Base-by-base conservation (phyloP, 2,113 vertebrate species). In the Plestiodon gilberti region DNA sequence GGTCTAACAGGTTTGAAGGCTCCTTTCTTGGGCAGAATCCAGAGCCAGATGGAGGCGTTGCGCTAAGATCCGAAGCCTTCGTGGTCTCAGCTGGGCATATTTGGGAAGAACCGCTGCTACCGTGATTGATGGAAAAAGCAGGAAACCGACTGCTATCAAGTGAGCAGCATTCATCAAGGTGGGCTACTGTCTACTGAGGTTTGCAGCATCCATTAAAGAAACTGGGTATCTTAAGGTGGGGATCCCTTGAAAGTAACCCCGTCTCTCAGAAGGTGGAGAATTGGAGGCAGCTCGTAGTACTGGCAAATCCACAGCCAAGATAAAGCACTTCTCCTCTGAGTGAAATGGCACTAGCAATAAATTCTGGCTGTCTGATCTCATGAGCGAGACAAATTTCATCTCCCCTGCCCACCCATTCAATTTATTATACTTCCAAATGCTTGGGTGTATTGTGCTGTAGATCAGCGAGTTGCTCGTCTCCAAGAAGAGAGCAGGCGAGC, bases 341-440 rank as follows among this genome's bases (percentile, higher is more conserved):
- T 89, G 82, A 59, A 22, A 3, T 5, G 0, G 70, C 8, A 1
- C 52, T 48, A 69, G 40, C 83, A 89, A 92, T 78, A 86, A 30
- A 79, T 69, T 80, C 57, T 48, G 40, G 48, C 65, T 83, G 82
- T 85, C 70, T 84, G 70, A 70, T 35, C 33, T 87, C 76, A 81
- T 65, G 64, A 83, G 78, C 67, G 74, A 85, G 88, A 89, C 65
- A 75, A 52, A 90, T 78, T 77, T 87, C 81, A 43, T 59, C 87
- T 93, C 52, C 23, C 33, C 6, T 35, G 25, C 48, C 84, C 64
- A 86, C 17, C 28, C 73, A 79, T 78, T 89, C 75, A 75, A 67
- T 90, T 83, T 91, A 59, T 89, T 23, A 88, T 62, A 57, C 61
- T 77, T 82, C 25, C 81, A 35, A 82, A 78, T 8, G 7, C 43